A percentile compares a stretch with the other conserved stretches of the same genome.
Conservation (phyloP, 2,888 invertebrate genomes). For the Furcula furcula region DNA sequence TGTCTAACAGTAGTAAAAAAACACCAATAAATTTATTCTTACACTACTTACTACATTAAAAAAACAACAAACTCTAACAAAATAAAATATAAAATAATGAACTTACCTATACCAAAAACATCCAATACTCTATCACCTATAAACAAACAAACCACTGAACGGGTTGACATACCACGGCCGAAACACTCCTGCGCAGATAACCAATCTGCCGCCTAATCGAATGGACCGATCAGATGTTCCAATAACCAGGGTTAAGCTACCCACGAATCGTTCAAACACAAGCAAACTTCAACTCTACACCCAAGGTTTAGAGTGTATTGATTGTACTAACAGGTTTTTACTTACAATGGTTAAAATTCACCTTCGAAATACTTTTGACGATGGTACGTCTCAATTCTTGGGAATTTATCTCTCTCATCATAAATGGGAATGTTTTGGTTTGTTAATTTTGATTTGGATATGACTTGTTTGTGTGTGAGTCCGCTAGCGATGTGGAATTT, state of each 20-base stretch:
- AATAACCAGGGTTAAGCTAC: constrained; percentile 19
- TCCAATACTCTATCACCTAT: constrained; percentile 27
- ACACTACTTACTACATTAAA: too few relatives aligned
- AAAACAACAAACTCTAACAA: too few relatives aligned
- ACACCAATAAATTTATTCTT: too few relatives aligned
- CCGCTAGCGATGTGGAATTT: too few relatives aligned
- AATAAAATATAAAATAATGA: too few relatives aligned
- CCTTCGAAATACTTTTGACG: constrained; percentile 61
- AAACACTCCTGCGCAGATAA: constrained; percentile 61
- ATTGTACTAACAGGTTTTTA: constrained; percentile 5
- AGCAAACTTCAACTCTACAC: neutral
- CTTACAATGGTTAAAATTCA: constrained; percentile 20
- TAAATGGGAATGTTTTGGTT: constrained; percentile 34
- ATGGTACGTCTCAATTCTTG: constrained; percentile 69
- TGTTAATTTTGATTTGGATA: constrained; percentile 32
- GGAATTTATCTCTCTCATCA: constrained; percentile 60
- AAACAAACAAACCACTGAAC: constrained; percentile 38
- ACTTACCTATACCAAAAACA: constrained; percentile 20
- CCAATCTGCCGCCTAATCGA: constrained; percentile 64
- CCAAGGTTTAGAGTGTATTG: constrained; percentile 4
- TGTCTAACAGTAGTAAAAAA: too few relatives aligned
- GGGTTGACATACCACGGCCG: constrained; percentile 54
- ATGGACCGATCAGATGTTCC: constrained; percentile 47
- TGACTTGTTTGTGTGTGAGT: constrained; percentile 11
- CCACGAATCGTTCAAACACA: neutral